Evolutionary conservation across 2,113 vertebrate genomes (phyloP), one percentile per base, ranked within the genome.

Genomic region (Atrichornis clamosus): DNA sequence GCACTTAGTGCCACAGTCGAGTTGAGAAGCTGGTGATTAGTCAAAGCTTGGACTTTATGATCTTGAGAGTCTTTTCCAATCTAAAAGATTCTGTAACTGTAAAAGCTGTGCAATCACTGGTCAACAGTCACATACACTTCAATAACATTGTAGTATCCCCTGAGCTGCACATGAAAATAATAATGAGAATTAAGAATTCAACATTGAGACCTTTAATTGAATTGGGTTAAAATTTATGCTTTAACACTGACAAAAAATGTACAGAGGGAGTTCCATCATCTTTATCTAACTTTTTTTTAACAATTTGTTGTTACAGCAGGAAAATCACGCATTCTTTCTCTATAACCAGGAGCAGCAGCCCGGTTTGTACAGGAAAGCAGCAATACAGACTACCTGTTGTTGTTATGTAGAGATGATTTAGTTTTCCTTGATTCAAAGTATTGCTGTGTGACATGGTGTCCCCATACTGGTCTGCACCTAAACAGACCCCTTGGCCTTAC

Each of bases 91-190:
- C 37, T 74, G 12, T 59, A 20, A 28, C 52, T 81, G 52, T 75
- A 63, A 75, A 90, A 62, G 17, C 19, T 24, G 15, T 24, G 33
- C 1, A 1, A 7, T 32, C 41, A 28, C 28, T 67, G 52, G n/a
- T 28, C 23, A 79, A 28, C 39, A 53, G 21, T n/a, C 24, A 11
- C 0, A 0, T 30, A 23, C 6, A 3, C 39, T 20, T 64, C 14
- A 28, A 0, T 42, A 44, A 39, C 76, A 42, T 39, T 46, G 26
- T 35, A 14, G 4, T 30, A n/a, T 39, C 12, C 12, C 26, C 52
- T 23, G 18, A 67, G 28, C n/a, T 32, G 32, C 42, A 41, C 0
- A 0, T 53, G 39, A 59, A 85, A 49, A 11, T 62, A 26, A 32
- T 87, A 26, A n/a, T 41, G 33, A 90, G 39, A 82, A 85, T 58